phyloP scores from a whole-genome alignment of 2,113 vertebrate genomes.

The Camelus dromedarius region DNA sequence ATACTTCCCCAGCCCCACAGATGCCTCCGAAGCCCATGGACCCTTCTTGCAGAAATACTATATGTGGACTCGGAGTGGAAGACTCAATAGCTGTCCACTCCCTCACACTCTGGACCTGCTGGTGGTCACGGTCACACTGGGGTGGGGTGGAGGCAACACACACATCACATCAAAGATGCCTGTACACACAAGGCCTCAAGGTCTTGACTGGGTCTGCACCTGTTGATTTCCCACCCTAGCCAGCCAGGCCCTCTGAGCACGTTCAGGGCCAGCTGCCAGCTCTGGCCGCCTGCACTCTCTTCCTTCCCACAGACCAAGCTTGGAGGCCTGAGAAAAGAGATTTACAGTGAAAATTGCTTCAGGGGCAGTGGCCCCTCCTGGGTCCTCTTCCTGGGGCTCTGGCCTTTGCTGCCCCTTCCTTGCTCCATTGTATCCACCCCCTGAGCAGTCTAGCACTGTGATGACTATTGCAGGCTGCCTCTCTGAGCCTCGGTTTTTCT shows the following conservation, averaged over 20 bases:
- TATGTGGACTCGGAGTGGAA: not conserved
- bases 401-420: not conserved
- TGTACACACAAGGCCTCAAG: not conserved
- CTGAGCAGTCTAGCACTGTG: not conserved
- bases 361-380: not conserved
- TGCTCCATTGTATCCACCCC: accelerated
- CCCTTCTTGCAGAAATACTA: not conserved
- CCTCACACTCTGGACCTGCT: not conserved
- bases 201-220: not conserved
- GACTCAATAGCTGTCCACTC: not conserved
- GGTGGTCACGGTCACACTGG: accelerated
- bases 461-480: not conserved
- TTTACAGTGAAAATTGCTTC: not conserved
- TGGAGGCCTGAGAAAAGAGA: not conserved
- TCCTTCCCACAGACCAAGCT: not conserved
- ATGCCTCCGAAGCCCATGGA: not conserved
- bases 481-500: not conserved
- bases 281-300: accelerated
- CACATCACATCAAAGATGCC: not conserved
- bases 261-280: not conserved
- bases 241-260: not conserved
- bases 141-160: too few relatives aligned
- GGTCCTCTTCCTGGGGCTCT: not conserved
- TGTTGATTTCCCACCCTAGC: not conserved
- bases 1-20: not conserved